Base-by-base conservation (phyloP, 2,888 invertebrate genomes). In the Cremastinae sp. region DNA sequence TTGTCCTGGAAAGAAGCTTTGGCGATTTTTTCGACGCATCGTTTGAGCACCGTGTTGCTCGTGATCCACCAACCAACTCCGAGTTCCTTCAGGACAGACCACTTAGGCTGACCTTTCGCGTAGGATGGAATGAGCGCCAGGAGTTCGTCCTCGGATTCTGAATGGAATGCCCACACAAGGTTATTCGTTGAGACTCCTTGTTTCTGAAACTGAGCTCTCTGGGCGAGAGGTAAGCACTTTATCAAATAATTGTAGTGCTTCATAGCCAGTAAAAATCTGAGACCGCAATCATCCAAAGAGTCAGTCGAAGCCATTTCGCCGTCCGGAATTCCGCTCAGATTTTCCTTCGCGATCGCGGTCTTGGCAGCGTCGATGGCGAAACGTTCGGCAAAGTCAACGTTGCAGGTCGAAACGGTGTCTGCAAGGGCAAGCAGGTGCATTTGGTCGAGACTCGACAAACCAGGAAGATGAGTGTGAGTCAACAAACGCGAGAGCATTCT, bases 341-440 rank as follows among this genome's bases (percentile, higher is more conserved):
- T 93, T 82, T 94, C 94, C 85, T 93, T 94, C 0, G 93, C 93
- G 76, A 94, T 92, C 0, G 93, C 92, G 10, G 91, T 92, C 85
- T 94, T 94, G 0, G 94, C 93, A 0, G 93, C 92, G 71, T 91
- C 91, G 20, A 93, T 93, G 0, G 94, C 93, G 83, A 96, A 94
- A 72, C 95, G 91, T 87, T 97, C 96, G 0, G 96, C 96, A 84
- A 96, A 94, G 86, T 96, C 96, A 0, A 95, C 95, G 84, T 97
- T 96, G 84, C 97, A 97, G 0, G 97, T 97, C 0, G 97, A 96
- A 0, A 99, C 98, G 0, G 99, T 99, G 86, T 99, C 99, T 9
- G 99, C 99, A 75, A 99, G 90, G 0, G 99, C 99, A n/a, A 99
- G 90, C 75, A 99, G 92, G 90, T 99, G 99, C 99, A 99, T 99